Percentiles rank a stretch among this genome's conserved stretches.
These are phyloP conservation scores for Sphenodon punctatus DNA, from an alignment of 2,797 vertebrate genomes.

Conservation along the genomic window DNA sequence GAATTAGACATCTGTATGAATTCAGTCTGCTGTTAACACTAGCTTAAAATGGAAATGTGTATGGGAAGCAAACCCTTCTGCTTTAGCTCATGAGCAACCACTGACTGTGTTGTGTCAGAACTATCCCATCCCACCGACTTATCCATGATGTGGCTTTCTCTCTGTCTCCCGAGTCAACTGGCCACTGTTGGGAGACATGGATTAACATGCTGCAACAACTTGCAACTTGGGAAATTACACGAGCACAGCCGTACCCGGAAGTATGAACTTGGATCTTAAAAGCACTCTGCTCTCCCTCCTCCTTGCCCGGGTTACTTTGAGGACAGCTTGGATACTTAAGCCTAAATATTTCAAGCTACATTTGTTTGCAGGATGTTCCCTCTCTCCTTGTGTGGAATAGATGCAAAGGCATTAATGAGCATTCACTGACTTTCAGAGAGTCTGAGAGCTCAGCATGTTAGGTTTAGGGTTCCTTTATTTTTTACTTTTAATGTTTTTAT, in stretches of 20 bases:
- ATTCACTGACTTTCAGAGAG: neutral
- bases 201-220: neutral
- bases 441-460: neutral
- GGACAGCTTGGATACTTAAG: neutral
- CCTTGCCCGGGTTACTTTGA: neutral
- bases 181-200: neutral
- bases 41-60: neutral
- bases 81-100: neutral
- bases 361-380: neutral
- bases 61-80: neutral
- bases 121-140: neutral
- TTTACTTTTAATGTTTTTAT: no score
- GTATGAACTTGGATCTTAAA: neutral
- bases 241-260: neutral
- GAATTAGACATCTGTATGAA: neutral
- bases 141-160: neutral
- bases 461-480: no score
- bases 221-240: neutral
- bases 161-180: neutral
- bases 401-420: neutral
- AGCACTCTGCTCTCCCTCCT: neutral
- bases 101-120: neutral
- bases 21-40: neutral
- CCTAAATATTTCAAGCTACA: neutral
- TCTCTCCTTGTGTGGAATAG: neutral